Percentiles rank a stretch among this genome's conserved stretches.
These are phyloP conservation scores for Nomada fucata DNA, from an alignment of 2,888 invertebrate species.

Conservation along the genomic window DNA sequence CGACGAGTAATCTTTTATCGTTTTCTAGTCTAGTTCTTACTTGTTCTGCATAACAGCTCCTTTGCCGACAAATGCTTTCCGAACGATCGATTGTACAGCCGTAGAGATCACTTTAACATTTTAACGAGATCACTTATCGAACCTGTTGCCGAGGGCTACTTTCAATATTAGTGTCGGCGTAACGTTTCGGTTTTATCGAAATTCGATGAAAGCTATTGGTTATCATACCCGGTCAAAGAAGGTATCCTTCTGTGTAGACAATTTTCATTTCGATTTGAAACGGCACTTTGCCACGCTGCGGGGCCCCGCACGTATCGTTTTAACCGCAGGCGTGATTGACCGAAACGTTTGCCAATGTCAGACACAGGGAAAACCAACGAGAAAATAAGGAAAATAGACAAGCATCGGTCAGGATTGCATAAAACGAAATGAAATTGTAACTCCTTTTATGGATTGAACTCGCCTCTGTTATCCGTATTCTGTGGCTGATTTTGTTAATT, in stretches of 20 bases:
- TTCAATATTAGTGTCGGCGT: neutral
- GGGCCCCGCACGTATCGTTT: neutral
- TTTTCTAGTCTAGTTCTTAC: constrained; percentile 57
- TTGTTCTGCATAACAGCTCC: constrained; percentile 34
- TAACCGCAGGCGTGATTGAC: neutral
- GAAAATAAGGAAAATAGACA: neutral
- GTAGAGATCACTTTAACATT: too few species aligned
- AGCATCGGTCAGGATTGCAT: neutral
- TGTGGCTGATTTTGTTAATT: constrained; percentile 3
- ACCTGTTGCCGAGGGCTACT: constrained; percentile 24
- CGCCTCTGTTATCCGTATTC: neutral
- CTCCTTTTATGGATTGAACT: neutral
- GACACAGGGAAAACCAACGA: neutral
- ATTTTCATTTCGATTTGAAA: constrained; percentile 3
- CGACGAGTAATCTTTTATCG: constrained; percentile 46
- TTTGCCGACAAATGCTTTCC: constrained; percentile 32
- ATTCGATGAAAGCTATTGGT: constrained; percentile 2
- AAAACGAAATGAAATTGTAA: neutral
- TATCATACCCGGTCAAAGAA: constrained; percentile 12
- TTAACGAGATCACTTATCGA: constrained; percentile 18
- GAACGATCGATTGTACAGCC: constrained; percentile 15
- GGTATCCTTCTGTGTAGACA: neutral
- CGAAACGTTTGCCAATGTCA: neutral
- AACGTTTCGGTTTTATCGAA: constrained; percentile 3
- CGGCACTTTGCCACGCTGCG: neutral